Evolutionary conservation across 2,113 vertebrate genomes (phyloP), one percentile per base, ranked within the genome.

Genomic region (Lynx canadensis): DNA sequence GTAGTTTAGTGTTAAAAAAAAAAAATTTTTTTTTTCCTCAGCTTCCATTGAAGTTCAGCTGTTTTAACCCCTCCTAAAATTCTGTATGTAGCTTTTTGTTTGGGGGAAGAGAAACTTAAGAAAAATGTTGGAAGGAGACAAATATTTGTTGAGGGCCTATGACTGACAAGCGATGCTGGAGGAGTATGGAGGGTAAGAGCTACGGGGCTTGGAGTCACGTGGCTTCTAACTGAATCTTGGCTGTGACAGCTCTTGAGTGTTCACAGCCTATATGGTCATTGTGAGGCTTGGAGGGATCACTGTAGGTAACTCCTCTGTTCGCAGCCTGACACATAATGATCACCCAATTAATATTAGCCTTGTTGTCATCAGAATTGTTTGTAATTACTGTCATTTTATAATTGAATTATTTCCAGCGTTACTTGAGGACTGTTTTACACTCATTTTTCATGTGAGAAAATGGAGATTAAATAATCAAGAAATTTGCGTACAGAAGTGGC

Each of bases 41-140:
- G 65, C 7, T 52, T 92, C 29, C 66, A 0, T 38, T 60, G 41
- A 88, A 90, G 10, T 94, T 97, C n/a, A 92, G 15, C 25, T 33
- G 8, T 95, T 45, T 71, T 93, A 94, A 82, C 65, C 21, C 33
- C 31, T 73, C 79, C 36, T 76, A 74, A 83, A 63, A 41, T 97
- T 96, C 60, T 68, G 4, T 80, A 14, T 33, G 10, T 96, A 66
- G 2, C 7, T 38, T 96, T 95, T 97, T 79, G 80, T 93, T 84
- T n/a, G 74, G 19, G 19, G 76, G n/a, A 80, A 94, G 73, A 93
- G 80, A 86, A 92, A 89, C 78, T 74, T 69, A 68, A 48, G 76
- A 90, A 74, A 57, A 85, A 25, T 74, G 15, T 52, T 88, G 14
- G 45, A 82, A 82, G 25, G 36, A 60, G 71, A 66, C 25, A 84